Conservation (phyloP, 2,888 invertebrate genomes). For the Mythimna pallens region DNA sequence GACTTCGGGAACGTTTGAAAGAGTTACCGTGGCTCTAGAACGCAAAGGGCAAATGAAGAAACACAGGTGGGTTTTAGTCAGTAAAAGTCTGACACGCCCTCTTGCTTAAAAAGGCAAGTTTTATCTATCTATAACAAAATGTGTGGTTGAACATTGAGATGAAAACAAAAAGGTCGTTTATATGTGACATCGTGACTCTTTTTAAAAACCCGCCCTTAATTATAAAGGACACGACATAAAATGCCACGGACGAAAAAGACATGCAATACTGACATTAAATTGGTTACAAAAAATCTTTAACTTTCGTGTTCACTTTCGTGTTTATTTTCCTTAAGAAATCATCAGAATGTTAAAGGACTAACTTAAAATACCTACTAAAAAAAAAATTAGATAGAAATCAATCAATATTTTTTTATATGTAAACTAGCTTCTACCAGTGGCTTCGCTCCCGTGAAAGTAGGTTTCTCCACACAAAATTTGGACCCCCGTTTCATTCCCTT, state of each 20-base stretch:
- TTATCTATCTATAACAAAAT: background rate
- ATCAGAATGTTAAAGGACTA: background rate
- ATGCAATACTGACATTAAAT: conserved; percentile 24
- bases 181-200: conserved; percentile 27
- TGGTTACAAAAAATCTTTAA: conserved; percentile 7
- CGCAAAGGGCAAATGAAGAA: too few species aligned
- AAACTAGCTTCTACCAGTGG: too few species aligned
- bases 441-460: too few species aligned
- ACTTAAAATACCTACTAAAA: background rate
- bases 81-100: too few species aligned
- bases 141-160: conserved; percentile 7
- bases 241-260: conserved; percentile 29
- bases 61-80: too few species aligned
- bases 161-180: conserved; percentile 20
- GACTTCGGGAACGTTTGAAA: too few species aligned
- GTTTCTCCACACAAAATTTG: too few species aligned
- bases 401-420: background rate
- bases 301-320: background rate
- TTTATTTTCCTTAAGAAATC: background rate
- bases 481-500: too few species aligned
- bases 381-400: background rate
- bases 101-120: background rate
- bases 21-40: too few species aligned
- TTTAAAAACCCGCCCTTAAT: conserved; percentile 29
- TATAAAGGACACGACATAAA: conserved; percentile 29